phyloP scores from a whole-genome alignment of 2,797 vertebrate genomes.

The Hemibagrus guttatus region DNA sequence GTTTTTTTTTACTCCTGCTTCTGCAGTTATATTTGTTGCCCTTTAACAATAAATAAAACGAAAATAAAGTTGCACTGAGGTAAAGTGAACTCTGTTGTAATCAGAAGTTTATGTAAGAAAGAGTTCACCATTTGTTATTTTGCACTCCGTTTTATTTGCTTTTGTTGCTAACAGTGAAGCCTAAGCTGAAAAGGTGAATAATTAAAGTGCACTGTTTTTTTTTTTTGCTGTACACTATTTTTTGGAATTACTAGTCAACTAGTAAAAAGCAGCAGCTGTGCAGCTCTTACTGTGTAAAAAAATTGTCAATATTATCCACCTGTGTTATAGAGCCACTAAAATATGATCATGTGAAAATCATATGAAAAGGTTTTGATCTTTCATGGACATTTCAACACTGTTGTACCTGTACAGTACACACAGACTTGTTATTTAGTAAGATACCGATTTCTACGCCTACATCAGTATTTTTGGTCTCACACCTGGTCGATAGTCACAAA shows the following conservation, averaged over 20 bases:
- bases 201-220: not conserved
- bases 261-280: slow-evolving; percentile 1
- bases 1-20: not conserved
- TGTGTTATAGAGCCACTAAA: not conserved
- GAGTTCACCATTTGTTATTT: no score
- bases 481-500: slow-evolving; percentile 17
- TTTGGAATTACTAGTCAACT: not conserved
- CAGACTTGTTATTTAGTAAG: not conserved
- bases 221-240: not conserved
- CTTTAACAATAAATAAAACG: not conserved
- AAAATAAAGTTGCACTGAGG: not conserved
- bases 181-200: not conserved
- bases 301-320: not conserved
- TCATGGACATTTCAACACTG: not conserved
- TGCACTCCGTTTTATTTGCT: no score
- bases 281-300: not conserved
- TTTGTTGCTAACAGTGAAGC: not conserved
- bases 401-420: not conserved
- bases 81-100: not conserved
- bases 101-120: no score
- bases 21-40: slow-evolving; percentile 9
- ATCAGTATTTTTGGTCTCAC: not conserved
- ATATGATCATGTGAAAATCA: not conserved
- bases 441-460: not conserved
- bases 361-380: not conserved